Evolutionary conservation across 2,797 vertebrate species (phyloP).

Genomic region (Crenuchus spilurus): DNA sequence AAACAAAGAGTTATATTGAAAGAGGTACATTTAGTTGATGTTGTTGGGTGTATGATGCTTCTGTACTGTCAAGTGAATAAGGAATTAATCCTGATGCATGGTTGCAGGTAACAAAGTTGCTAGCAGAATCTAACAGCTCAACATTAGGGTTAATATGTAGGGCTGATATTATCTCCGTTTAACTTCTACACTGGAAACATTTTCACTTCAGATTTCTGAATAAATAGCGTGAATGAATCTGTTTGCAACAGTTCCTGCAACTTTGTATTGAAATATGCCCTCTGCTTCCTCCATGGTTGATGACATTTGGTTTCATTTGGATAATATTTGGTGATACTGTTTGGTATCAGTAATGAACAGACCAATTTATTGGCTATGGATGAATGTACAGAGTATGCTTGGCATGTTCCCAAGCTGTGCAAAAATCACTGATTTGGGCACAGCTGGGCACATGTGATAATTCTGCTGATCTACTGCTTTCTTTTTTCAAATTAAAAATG

Average conservation of each 20-base stretch:
- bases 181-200: not conserved
- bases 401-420: slow-evolving; percentile 74
- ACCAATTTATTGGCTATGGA: slow-evolving; percentile 51
- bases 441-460: slow-evolving; percentile 44
- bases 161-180: not conserved
- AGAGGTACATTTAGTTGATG: not conserved
- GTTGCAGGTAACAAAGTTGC: not conserved
- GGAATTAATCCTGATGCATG: slow-evolving; percentile 1
- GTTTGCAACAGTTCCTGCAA: slow-evolving; percentile 59
- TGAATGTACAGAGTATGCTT: slow-evolving; percentile 61
- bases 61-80: not conserved
- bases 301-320: no score
- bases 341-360: no score
- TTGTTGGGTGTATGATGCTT: not conserved
- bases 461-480: slow-evolving; percentile 52
- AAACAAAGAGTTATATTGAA: not conserved
- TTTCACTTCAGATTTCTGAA: not conserved
- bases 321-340: no score
- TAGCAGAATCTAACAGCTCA: slow-evolving; percentile 1
- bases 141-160: not conserved
- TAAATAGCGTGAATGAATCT: slow-evolving; percentile 36
- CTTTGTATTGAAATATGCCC: slow-evolving; percentile 63
- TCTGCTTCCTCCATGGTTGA: slow-evolving; percentile 55
- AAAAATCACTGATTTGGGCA: slow-evolving; percentile 69
- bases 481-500: slow-evolving; percentile 50